Evolutionary conservation across 2,888 invertebrate genomes (phyloP), one percentile per base, ranked within the genome.

Genomic region (Chrysolina oricalcia): DNA sequence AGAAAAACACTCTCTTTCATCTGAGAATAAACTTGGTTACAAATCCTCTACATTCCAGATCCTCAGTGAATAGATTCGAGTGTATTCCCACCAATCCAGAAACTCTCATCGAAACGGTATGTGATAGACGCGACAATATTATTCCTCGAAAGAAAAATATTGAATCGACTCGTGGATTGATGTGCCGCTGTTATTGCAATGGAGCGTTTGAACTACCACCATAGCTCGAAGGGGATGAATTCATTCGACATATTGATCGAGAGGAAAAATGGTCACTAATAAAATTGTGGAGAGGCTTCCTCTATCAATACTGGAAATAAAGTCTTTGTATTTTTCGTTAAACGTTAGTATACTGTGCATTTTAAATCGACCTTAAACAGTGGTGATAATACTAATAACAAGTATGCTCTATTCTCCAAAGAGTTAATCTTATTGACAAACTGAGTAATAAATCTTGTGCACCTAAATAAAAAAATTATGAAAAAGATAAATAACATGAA

Each of bases 61-160:
- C 9, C 17, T 48, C 17, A 8, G 8, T 17, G 48, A 48, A 48
- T 8, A n/a, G 48, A 48, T 17, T 48, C 9, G 10, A 48, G 48
- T 10, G 48, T 48, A 48, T 10, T 48, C n/a, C 17, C 17, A 17
- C 48, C 48, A 17, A 48, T 48, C 17, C 17, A 48, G 48, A 48
- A 17, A n/a, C 17, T 10, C 48, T 48, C 48, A 17, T 48, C 48
- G 48, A 48, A 48, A 17, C 48, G 48, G 48, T n/a, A 48, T 48
- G 48, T 48, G 48, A 48, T 48, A 48, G 48, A 48, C 48, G 10
- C 17, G 48, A 48, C 17, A 48, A 48, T 48, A 48, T 48, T 48
- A 48, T 48, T 48, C 17, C 48, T 48, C 17, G 48, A 19, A 48
- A 48, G 48, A 48, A 48, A 48, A 48, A 48, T 48, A 48, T 48